Evolutionary conservation across 2,888 invertebrate genomes (phyloP), one percentile per base, ranked within the genome.

Genomic region (Amiota communis): DNA sequence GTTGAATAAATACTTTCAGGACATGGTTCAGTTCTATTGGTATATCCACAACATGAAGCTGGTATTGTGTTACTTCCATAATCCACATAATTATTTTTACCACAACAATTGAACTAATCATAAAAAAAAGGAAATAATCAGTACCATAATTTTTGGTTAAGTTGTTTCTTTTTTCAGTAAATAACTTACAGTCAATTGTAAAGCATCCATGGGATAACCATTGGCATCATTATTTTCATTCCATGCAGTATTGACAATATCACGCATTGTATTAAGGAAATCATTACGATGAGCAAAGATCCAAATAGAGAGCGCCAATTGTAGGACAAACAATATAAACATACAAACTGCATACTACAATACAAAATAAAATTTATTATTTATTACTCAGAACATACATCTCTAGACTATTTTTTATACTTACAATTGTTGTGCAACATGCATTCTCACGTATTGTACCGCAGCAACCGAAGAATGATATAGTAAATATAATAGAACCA

Each of bases 381-480:
- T n/a, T 6, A 53, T 53, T 2, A 53, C 1, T 13, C 53, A n/a
- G n/a, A 53, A 2, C 1, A 36, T 9, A n/a, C 12, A n/a, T n/a
- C n/a, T n/a, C n/a, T n/a, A n/a, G n/a, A 36, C 36, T 36, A 36
- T 9, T 11, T n/a, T n/a, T 1, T 13, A 1, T 20, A 81, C 93
- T 92, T 91, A 96, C 96, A 83, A 94, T 94, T 86, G 95, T 92
- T 70, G 95, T 92, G 93, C 97, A 95, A 90, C 96, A 96, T 88
- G 95, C 93, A 88, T 94, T 96, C 89, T 97, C 96, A 76, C 95
- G 92, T 77, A 95, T 93, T 4, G 97, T 96, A 70, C 97, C 97
- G 86, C 96, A 97, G 90, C 97, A 97, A 75, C 97, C 97, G 86
- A 97, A 95, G 92, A 96, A 96, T 2, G 96, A 94, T 76, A 97